phyloP scores from a whole-genome alignment of 2,113 vertebrate species.

The Chauna torquata region DNA sequence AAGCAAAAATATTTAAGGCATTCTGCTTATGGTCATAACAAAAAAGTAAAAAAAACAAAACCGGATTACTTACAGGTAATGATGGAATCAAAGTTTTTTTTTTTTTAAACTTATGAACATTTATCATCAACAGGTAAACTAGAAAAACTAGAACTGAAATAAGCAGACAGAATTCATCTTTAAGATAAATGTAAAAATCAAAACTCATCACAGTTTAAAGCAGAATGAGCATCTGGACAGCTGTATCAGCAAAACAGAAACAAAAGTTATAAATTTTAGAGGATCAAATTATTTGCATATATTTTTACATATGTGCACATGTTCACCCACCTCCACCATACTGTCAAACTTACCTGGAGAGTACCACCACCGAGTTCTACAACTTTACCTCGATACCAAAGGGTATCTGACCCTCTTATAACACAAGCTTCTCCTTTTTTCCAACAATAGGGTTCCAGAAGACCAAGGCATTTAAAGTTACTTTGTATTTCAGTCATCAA shows the following conservation, averaged over 20 bases:
- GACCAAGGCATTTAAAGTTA: constrained; percentile 83
- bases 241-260: not conserved
- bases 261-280: not conserved
- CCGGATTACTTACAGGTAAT: not conserved
- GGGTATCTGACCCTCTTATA: constrained; percentile 87
- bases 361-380: constrained; percentile 76
- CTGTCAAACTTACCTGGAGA: constrained; percentile 77
- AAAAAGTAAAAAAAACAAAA: not conserved
- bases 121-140: not conserved
- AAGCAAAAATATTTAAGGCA: not conserved
- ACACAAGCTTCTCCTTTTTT: constrained; percentile 85
- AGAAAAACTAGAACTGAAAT: not conserved
- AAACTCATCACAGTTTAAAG: not conserved
- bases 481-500: constrained; percentile 83
- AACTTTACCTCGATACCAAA: constrained; percentile 89
- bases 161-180: not conserved
- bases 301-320: not conserved
- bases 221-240: not conserved
- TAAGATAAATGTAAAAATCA: not conserved
- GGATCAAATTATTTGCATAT: not conserved
- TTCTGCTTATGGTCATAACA: not conserved
- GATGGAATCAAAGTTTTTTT: not conserved
- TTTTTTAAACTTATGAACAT: not conserved
- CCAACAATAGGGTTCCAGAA: constrained; percentile 87
- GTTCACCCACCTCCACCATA: rapidly evolving